Conservation (phyloP, 2,797 vertebrate species). For the Lophius americanus region DNA sequence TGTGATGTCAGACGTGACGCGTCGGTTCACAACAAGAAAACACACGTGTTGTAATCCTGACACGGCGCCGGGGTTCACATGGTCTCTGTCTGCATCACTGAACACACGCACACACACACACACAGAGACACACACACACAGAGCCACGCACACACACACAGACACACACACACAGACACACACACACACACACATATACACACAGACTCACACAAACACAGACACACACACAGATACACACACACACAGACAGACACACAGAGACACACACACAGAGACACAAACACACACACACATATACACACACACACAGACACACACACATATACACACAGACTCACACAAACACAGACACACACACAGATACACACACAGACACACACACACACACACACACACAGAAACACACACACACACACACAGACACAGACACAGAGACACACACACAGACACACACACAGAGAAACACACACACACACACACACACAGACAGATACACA, state of each 20-base stretch:
- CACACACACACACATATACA: background rate
- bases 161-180: conserved; percentile 4
- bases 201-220: background rate
- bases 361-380: background rate
- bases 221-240: background rate
- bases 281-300: background rate
- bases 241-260: conserved; percentile 3
- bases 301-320: conserved; percentile 3
- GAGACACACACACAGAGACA: background rate
- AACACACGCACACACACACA: conserved; percentile 36
- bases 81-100: conserved; percentile 65
- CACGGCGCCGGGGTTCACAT: conserved; percentile 28
- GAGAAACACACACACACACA: background rate
- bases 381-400: background rate
- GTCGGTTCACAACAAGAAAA: conserved; percentile 59
- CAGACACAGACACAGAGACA: background rate
- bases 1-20: conserved; percentile 50
- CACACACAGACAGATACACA: conserved; percentile 3
- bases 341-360: conserved; percentile 41
- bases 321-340: background rate
- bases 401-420: conserved; percentile 4
- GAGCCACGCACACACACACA: too few relatives aligned
- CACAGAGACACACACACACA: background rate
- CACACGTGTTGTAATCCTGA: conserved; percentile 27
- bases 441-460: background rate